Base-by-base conservation (phyloP, 2,797 vertebrate genomes). In the Sebastolobus altivelis region DNA sequence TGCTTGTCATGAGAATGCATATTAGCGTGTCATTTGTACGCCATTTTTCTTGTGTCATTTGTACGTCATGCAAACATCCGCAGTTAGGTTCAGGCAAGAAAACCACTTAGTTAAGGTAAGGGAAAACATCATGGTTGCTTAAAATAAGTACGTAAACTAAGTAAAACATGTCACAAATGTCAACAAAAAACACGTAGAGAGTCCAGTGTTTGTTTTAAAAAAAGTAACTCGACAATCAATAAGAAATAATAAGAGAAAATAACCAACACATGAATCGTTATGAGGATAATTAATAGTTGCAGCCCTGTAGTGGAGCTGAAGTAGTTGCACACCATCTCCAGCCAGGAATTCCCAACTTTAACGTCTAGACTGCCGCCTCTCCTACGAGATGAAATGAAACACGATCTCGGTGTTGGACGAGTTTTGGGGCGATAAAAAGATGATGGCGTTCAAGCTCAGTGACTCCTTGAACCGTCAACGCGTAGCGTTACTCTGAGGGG, bases 401-500 rank as follows among this genome's bases (percentile, higher is more conserved):
- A 3, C 7, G 49, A 67, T 33, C 25, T 31, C 20, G 4, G 62
- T 75, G 59, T 63, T 65, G 43, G 58, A 38, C 2, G 22, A 33
- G 68, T 35, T 84, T 69, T 10, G 12, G 54, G 54, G 22, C 29
- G 72, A 49, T 79, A 37, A 72, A 65, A 68, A 52, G 13, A 75
- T 56, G 71, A 77, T 59, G 79, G 16, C 6, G 16, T 65, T 82
- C 72, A 20, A 40, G 49, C 58, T 75, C 54, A 3, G 37, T 40
- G 63, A 74, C 65, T 18, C 77, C 65, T 55, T 55, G 68, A 83
- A 67, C 59, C 33, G 13, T 74, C 72, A 46, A 33, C 66, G 31
- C 10, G 9, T 89, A 85, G 11, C 8, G 35, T 84, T 79, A 84
- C 76, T 13, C 0, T 6, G 67, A 40, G 49, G 29, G 37, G 37